Percentiles rank a stretch among this genome's conserved stretches.
Conservation (phyloP, 2,888 invertebrate genomes). For the Diplolepis rosae region DNA sequence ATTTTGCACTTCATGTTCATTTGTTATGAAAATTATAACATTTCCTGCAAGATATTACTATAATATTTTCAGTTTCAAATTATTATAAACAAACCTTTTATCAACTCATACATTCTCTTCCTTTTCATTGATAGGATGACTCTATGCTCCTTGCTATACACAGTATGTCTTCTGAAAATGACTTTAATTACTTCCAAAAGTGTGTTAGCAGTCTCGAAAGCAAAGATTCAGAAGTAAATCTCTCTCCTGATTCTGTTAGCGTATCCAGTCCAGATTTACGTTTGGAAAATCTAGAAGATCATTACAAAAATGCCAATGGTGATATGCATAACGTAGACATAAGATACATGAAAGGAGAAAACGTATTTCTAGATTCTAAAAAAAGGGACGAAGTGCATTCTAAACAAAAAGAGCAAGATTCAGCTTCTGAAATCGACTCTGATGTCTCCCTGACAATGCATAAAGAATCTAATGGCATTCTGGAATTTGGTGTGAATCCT, state of each 20-base stretch:
- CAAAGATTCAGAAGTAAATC: constrained; percentile 51
- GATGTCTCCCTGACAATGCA: neutral
- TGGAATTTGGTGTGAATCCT: neutral
- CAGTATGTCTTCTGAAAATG: constrained; percentile 42
- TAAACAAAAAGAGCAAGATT: neutral
- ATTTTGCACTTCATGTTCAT: neutral
- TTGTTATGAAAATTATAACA: neutral
- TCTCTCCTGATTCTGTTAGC: constrained; percentile 40
- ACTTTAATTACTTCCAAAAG: constrained; percentile 52
- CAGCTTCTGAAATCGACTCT: neutral
- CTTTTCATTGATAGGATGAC: constrained; percentile 27
- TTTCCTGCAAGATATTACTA: too few species aligned
- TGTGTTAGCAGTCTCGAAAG: constrained; percentile 52
- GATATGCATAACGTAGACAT: constrained; percentile 38
- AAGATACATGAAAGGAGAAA: constrained; percentile 52
- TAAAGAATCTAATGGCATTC: neutral
- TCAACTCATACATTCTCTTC: too few species aligned
- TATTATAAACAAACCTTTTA: too few species aligned
- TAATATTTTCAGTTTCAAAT: too few species aligned
- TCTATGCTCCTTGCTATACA: constrained; percentile 42
- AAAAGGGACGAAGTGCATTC: neutral
- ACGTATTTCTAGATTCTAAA: constrained; percentile 42
- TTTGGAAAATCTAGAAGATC: constrained; percentile 47
- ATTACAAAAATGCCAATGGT: neutral
- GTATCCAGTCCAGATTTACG: constrained; percentile 40